Evolutionary conservation across 2,888 invertebrate species (phyloP), one percentile per base, ranked within the genome.

Genomic region (Gisinianus flammeolus): DNA sequence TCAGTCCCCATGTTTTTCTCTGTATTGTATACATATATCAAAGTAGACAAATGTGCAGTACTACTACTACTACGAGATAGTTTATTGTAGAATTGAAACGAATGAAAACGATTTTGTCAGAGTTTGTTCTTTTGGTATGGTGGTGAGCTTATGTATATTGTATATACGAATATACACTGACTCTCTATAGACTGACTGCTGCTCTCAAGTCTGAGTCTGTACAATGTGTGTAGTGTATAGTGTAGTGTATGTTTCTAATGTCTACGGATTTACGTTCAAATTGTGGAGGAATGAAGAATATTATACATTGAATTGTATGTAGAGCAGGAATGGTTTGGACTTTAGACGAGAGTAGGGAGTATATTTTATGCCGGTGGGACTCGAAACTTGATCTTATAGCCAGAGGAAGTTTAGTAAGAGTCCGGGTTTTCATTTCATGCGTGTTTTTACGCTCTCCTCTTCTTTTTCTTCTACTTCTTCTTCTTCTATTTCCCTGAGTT

Each of bases 321-420:
- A n/a, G n/a, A n/a, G n/a, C n/a, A n/a, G n/a, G n/a, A n/a, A n/a
- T n/a, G n/a, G n/a, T n/a, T n/a, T n/a, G n/a, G n/a, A n/a, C n/a
- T n/a, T n/a, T n/a, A n/a, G 3, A 16, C 16, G 44, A 44, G 44
- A 44, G 19, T 44, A 19, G 35, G 12, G 35, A 35, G 12, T 44
- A 44, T 6, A 44, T n/a, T n/a, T n/a, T n/a, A 19, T 44, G 44
- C 44, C 26, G 58, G 22, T 26, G 22, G 58, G 58, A 58, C 26
- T 78, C 30, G 80, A 81, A 82, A 81, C 82, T 81, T 80, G 82
- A 82, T 82, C 82, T 82, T 82, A 79, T 80, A 81, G 77, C 79
- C 79, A 79, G 79, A 77, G 79, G 79, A 79, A 73, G 2, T 54
- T 19, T 22, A 19, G 44, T 28, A 28, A 35, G 70, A 75, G 71